Base-by-base conservation (phyloP, 2,797 vertebrate species). In the Oreochromis grahami region DNA sequence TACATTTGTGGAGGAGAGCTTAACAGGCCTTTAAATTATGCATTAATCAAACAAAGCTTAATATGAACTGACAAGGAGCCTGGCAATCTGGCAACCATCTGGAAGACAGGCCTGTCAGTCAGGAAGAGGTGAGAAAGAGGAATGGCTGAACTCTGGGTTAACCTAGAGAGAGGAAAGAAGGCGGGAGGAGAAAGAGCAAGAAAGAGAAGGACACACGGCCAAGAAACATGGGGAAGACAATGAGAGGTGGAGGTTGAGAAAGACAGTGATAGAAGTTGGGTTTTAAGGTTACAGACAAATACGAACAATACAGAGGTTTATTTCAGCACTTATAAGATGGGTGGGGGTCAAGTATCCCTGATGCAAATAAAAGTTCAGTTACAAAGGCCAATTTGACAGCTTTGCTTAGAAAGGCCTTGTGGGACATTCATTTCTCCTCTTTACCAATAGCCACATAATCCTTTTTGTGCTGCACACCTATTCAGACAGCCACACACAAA, bases 51-150 rank as follows among this genome's bases (percentile, higher is more conserved):
- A 93, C 88, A 87, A 83, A 86, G 84, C 82, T 92, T 92, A 93
- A 96, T 94, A 87, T 80, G 86, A 95, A 93, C 88, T 93, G 94
- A 96, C 94, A 95, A 87, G 87, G 81, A 93, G 88, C 86, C 87
- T 84, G 84, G 89, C 90, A 95, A 94, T 95, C 94, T 95, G 95
- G 93, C 84, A 87, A 88, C 93, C 93, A 96, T 94, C 93, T 95
- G 92, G 94, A 95, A 93, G 90, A 94, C 89, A 89, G 86, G 83
- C 84, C 81, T 95, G 93, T 94, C 94, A 94, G 88, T 95, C 94
- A 95, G 80, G 89, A 65, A 84, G 92, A 94, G 93, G 92, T 93
- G 89, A 94, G 92, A 94, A 91, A 87, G 86, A 94, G 60, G 82
- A 83, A 90, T 83, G 87, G 85, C 84, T 92, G 92, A 95, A 94